Evolutionary conservation across 2,888 invertebrate genomes (phyloP).

Genomic region (Gnatocerus cornutus): DNA sequence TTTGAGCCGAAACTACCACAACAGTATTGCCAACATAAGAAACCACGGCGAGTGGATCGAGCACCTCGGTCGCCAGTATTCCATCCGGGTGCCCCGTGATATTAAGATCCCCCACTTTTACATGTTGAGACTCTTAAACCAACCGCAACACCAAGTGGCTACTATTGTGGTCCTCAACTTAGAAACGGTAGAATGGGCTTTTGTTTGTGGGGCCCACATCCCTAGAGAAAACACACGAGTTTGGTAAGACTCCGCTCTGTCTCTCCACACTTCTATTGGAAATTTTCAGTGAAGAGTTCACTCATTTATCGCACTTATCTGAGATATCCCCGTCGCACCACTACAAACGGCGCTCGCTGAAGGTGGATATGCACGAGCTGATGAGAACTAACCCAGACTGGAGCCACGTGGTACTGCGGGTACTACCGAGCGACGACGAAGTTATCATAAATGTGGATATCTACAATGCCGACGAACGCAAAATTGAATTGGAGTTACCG

Average conservation of each 20-base stretch:
- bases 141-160: conserved; percentile 75
- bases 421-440: conserved; percentile 78
- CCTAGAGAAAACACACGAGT: conserved; percentile 74
- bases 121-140: conserved; percentile 77
- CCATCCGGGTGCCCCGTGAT: conserved; percentile 59
- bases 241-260: conserved; percentile 72
- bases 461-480: conserved; percentile 72
- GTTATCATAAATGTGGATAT: conserved; percentile 79
- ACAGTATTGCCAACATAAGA: conserved; percentile 65
- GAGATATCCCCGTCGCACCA: conserved; percentile 73
- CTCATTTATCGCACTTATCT: conserved; percentile 75
- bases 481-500: conserved; percentile 62
- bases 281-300: conserved; percentile 72
- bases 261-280: background rate
- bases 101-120: conserved; percentile 67
- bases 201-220: conserved; percentile 80
- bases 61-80: conserved; percentile 69
- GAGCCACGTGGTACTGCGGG: conserved; percentile 82
- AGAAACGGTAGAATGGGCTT: conserved; percentile 84
- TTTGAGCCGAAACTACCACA: conserved; percentile 45
- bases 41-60: conserved; percentile 73
- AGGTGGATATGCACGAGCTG: conserved; percentile 78
- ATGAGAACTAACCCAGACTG: conserved; percentile 72
- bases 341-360: conserved; percentile 71
- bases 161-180: conserved; percentile 81